These are phyloP conservation scores for Diachasmimorpha longicaudata DNA, from an alignment of 1,140 invertebrate genomes.

Conservation along the genomic window DNA sequence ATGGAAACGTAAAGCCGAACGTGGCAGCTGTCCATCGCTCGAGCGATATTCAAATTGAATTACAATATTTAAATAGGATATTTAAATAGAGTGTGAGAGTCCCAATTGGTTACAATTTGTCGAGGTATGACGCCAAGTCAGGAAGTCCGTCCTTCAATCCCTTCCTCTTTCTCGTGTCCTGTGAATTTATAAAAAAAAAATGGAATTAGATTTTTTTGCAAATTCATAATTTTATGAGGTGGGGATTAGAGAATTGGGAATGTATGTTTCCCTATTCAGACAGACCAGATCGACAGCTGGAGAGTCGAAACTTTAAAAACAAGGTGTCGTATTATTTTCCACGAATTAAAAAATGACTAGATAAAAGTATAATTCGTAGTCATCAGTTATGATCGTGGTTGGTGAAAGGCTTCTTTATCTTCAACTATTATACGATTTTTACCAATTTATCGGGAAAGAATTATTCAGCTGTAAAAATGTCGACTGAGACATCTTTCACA, in stretches of 20 bases:
- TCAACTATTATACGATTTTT: neutral
- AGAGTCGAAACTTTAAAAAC: constrained; percentile 62
- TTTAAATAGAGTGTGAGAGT: constrained; percentile 53
- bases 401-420: neutral
- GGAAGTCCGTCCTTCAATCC: constrained; percentile 98
- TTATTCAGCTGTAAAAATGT: too few relatives aligned
- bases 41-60: constrained; percentile 53
- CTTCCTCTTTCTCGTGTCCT: constrained; percentile 98
- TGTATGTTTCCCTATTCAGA: constrained; percentile 64
- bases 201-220: neutral
- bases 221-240: neutral
- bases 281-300: constrained; percentile 42
- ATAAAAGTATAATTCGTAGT: constrained; percentile 25
- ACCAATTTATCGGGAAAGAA: neutral
- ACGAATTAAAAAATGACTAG: constrained; percentile 57
- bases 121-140: constrained; percentile 89
- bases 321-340: constrained; percentile 46
- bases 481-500: too few relatives aligned
- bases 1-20: constrained; percentile 45
- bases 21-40: constrained; percentile 41
- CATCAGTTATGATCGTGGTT: constrained; percentile 60
- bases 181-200: constrained; percentile 41
- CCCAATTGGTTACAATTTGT: constrained; percentile 83
- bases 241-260: neutral
- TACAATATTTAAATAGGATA: constrained; percentile 61